Evolutionary conservation across 2,797 vertebrate species (phyloP), one percentile per base, ranked within the genome.

Genomic region (Myotis findleyi): DNA sequence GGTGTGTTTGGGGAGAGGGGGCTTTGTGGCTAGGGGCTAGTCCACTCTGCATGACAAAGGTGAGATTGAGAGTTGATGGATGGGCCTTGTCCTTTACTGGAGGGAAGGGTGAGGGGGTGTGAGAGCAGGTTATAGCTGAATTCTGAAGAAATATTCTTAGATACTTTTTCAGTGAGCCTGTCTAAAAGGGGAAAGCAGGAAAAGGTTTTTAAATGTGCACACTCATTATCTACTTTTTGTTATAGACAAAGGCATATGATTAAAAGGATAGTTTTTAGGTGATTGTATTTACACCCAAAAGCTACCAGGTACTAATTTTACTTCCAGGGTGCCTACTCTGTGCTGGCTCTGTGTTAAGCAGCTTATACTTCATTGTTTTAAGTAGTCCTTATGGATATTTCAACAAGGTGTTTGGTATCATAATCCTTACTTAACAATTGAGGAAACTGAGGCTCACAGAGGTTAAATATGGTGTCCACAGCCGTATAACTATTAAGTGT

Each of bases 21-120:
- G 4, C 44, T 66, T 86, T 25, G 66, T 51, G 73, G 53, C 91
- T 68, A 47, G 57, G 51, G 38, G 93, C 59, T 47, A 44, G 17
- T 84, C 55, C 51, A 76, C 93, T 97, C 96, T 97, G 97, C 95
- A 92, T 97, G 90, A 97, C 94, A 97, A 97, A 96, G 77, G 93
- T 95, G 49, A 95, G 64, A 5, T 75, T 84, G 53, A 66, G 66
- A 62, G 3, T 30, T 71, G 12, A 57, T 30, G 76, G 92, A 92
- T 94, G 55, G 1, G 71, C 21, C 69, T 80, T 47, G 44, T 90
- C 59, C 7, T 47, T 87, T 72, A 55, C 41, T 66, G 27, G 59
- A 91, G 55, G 44, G 64, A 36, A 25, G 38, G 33, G 5, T 21
- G 36, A 38, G 9, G 6, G 38, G 33, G 53, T 64, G 14, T 38